phyloP scores from a whole-genome alignment of 1,140 invertebrate species.

The Dendrolimus punctatus region DNA sequence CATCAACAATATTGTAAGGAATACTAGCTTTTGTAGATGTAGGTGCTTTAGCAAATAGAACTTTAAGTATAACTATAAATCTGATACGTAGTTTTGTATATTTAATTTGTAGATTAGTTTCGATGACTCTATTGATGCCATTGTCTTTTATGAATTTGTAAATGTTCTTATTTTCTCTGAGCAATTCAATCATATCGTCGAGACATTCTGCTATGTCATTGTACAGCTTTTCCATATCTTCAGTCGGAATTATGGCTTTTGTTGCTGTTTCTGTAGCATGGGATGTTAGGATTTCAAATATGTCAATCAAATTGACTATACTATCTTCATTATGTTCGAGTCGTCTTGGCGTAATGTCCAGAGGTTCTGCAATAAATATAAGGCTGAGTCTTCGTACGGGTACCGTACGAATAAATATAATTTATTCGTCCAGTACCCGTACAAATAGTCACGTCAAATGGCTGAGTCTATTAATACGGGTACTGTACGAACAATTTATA shows the following conservation, averaged over 20 bases:
- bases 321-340: too few species aligned
- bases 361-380: too few species aligned
- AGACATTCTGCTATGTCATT: slow-evolving; percentile 21
- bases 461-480: too few species aligned
- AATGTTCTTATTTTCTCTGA: slow-evolving; percentile 22
- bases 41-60: slow-evolving; percentile 30
- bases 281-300: too few species aligned
- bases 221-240: slow-evolving; percentile 24
- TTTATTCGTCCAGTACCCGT: too few species aligned
- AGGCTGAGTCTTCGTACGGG: too few species aligned
- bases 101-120: slow-evolving; percentile 19
- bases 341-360: too few species aligned
- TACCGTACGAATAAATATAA: too few species aligned
- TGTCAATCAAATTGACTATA: too few species aligned
- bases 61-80: slow-evolving; percentile 30
- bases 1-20: slow-evolving; percentile 33
- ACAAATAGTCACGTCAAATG: too few species aligned
- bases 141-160: slow-evolving; percentile 37
- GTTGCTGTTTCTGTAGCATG: background rate
- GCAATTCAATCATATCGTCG: slow-evolving; percentile 19
- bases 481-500: too few species aligned
- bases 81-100: slow-evolving; percentile 21
- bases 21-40: slow-evolving; percentile 27
- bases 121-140: slow-evolving; percentile 34
- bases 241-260: slow-evolving; percentile 10